Evolutionary conservation across 2,113 vertebrate species (phyloP).

Genomic region (Pachyramphus minor): DNA sequence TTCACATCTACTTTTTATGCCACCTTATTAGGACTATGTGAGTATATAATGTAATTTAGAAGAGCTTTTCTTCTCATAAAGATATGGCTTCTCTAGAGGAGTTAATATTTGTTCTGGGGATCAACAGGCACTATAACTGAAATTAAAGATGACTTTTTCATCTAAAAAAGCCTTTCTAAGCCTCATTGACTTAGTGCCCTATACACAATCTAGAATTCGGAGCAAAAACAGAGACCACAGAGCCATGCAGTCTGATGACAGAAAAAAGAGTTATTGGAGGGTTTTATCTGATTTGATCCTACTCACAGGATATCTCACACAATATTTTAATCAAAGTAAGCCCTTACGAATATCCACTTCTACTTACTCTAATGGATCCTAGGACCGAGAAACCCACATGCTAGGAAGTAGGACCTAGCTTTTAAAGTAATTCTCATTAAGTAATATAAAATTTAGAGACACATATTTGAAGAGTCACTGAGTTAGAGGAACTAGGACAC

Average conservation of each 20-base stretch:
- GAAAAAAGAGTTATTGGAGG: not conserved
- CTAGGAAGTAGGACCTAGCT: not conserved
- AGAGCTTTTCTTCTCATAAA: constrained; percentile 69
- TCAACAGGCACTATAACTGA: constrained; percentile 61
- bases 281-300: not conserved
- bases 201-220: not conserved
- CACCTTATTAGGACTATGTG: constrained; percentile 58
- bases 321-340: constrained; percentile 31
- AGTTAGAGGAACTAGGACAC: not conserved
- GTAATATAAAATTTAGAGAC: not conserved
- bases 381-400: not conserved
- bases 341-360: not conserved
- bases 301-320: not conserved
- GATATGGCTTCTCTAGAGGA: constrained; percentile 53
- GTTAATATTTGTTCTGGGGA: constrained; percentile 74
- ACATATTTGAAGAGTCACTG: not conserved
- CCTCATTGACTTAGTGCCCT: constrained; percentile 59
- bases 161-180: constrained; percentile 66
- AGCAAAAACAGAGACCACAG: not conserved
- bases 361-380: not conserved
- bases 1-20: constrained; percentile 31
- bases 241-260: not conserved
- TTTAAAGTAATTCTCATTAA: not conserved
- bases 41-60: constrained; percentile 72
- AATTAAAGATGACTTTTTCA: constrained; percentile 75